These are phyloP conservation scores for Nannospalax galili DNA, from an alignment of 2,113 vertebrate genomes.

Conservation along the genomic window DNA sequence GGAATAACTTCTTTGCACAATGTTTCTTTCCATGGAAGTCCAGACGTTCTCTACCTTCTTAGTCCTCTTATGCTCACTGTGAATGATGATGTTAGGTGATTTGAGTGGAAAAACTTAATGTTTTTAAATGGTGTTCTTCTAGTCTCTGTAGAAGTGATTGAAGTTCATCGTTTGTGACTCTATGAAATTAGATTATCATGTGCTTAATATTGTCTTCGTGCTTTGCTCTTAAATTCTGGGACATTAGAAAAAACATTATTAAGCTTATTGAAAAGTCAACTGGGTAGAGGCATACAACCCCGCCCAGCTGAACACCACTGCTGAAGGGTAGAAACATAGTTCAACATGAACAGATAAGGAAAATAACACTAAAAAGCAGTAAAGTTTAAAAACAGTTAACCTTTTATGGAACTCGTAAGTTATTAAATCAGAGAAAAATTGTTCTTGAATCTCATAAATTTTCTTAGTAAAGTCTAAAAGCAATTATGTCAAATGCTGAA, in stretches of 20 bases:
- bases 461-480: slow-evolving; percentile 46
- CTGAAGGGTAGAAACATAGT: background rate
- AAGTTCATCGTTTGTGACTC: background rate
- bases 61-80: background rate
- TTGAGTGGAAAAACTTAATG: background rate
- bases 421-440: slow-evolving; percentile 9
- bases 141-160: background rate
- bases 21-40: background rate
- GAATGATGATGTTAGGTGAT: background rate
- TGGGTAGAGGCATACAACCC: background rate
- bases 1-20: background rate
- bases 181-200: background rate
- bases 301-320: background rate
- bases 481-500: slow-evolving; percentile 5
- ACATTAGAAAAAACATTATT: background rate
- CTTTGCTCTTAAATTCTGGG: background rate
- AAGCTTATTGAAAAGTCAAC: background rate
- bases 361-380: background rate
- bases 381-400: slow-evolving; percentile 4
- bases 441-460: background rate
- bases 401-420: background rate
- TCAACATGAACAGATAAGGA: background rate
- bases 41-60: background rate
- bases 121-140: background rate
- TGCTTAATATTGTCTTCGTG: background rate